Conservation (phyloP, 2,113 vertebrate species). For the Calyptommatus sinebrachiatus region DNA sequence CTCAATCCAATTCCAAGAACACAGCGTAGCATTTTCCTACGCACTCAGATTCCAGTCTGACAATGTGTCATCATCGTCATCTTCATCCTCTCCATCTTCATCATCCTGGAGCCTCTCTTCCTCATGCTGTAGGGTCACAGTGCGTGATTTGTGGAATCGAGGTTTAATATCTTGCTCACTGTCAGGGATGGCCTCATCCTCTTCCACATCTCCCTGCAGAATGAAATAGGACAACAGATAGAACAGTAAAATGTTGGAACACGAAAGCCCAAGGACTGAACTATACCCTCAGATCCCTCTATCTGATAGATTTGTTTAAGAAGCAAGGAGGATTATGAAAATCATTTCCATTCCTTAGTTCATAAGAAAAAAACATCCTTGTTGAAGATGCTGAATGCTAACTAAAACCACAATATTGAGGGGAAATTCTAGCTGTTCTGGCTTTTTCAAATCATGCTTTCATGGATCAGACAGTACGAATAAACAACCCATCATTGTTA, state of each 20-base stretch:
- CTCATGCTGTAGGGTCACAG: constrained; percentile 91
- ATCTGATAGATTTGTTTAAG: not conserved
- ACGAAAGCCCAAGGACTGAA: not conserved
- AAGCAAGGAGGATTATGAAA: not conserved
- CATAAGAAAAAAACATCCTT: not conserved
- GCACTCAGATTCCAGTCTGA: constrained; percentile 94
- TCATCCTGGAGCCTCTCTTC: constrained; percentile 84
- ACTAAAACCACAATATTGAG: not conserved
- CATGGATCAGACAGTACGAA: constrained; percentile 67
- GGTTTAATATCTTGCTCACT: constrained; percentile 97
- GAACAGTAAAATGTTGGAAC: not conserved
- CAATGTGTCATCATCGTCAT: constrained; percentile 85
- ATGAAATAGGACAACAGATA: not conserved
- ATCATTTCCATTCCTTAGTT: not conserved
- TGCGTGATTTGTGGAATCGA: constrained; percentile 94
- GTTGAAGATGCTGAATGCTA: not conserved
- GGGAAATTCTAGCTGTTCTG: not conserved
- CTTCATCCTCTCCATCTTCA: constrained; percentile 87
- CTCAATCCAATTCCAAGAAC: not conserved
- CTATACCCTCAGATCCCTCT: not conserved
- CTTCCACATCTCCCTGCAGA: constrained; percentile 89
- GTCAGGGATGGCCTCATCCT: constrained; percentile 89
- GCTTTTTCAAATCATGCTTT: not conserved
- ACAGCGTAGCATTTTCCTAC: constrained; percentile 35
- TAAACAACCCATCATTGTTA: constrained; percentile 34